Conservation (phyloP, 2,888 invertebrate genomes). For the Gymnoscelis rufifasciata region DNA sequence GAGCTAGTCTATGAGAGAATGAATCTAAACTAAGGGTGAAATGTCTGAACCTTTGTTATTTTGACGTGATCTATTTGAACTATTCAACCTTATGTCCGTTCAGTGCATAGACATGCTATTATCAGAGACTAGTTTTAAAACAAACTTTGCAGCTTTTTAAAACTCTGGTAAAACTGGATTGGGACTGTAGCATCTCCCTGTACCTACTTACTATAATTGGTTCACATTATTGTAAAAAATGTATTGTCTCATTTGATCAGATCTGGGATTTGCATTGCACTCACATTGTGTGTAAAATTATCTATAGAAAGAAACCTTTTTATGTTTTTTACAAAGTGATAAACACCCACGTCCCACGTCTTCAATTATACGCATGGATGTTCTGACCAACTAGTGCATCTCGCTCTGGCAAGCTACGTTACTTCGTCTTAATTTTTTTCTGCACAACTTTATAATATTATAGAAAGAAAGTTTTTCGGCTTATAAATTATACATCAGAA, state of each 20-base stretch:
- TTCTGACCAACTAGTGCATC: too few species aligned
- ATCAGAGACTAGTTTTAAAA: conserved; percentile 8
- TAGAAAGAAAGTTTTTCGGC: too few species aligned
- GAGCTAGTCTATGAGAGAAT: conserved; percentile 16
- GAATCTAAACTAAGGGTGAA: conserved; percentile 23
- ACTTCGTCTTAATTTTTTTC: too few species aligned
- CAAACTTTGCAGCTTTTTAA: conserved; percentile 11
- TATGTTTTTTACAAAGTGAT: too few species aligned
- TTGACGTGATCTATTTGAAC: conserved; percentile 26
- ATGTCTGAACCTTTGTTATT: conserved; percentile 24
- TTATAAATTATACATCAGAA: too few species aligned
- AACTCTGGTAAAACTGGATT: conserved; percentile 25
- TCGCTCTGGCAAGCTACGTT: too few species aligned
- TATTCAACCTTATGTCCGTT: conserved; percentile 22
- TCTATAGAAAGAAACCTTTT: too few species aligned
- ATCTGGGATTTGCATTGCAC: conserved; percentile 10
- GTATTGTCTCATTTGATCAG: conserved; percentile 5
- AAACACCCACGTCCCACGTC: too few species aligned
- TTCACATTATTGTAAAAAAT: conserved; percentile 12
- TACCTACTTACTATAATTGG: conserved; percentile 10
- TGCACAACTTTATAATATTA: too few species aligned
- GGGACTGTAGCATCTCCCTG: not conserved
- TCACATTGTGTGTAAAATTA: conserved; percentile 8
- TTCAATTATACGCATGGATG: too few species aligned
- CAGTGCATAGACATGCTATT: not conserved